phyloP scores from a whole-genome alignment of 2,113 vertebrate species.

The Syrmaticus mikado region DNA sequence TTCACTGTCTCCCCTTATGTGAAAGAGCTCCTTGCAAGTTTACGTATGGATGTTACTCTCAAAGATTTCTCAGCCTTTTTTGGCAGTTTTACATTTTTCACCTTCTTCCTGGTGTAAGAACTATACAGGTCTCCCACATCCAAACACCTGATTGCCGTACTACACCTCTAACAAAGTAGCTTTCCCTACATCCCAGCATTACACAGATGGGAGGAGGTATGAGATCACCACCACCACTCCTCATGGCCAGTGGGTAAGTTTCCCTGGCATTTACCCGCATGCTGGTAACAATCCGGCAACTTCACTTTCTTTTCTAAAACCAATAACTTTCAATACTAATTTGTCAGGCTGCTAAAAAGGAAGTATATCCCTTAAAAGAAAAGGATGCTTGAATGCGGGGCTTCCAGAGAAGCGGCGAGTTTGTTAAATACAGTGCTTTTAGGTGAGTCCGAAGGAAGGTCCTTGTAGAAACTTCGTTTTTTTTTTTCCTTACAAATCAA shows the following conservation, averaged over 20 bases:
- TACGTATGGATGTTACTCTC: background rate
- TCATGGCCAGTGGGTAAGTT: background rate
- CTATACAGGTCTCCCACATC: background rate
- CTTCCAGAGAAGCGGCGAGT: background rate
- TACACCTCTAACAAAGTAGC: rapidly evolving
- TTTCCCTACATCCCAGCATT: background rate
- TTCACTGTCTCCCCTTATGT: background rate
- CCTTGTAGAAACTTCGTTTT: background rate
- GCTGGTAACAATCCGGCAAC: background rate
- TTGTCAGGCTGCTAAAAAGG: background rate
- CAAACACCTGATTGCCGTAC: background rate
- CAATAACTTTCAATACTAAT: background rate
- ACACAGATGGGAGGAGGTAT: background rate
- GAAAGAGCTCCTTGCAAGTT: background rate
- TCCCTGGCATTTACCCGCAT: background rate
- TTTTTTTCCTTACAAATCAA: slow-evolving; percentile 23
- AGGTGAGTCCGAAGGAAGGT: background rate
- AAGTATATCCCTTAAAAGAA: background rate
- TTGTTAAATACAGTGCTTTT: background rate
- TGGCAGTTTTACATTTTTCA: background rate
- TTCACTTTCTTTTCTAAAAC: background rate
- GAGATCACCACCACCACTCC: background rate
- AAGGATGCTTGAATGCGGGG: background rate
- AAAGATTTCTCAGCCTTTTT: background rate
- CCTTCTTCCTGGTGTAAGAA: background rate